phyloP scores from a whole-genome alignment of 2,888 invertebrate species.

The Eupithecia tripunctaria region DNA sequence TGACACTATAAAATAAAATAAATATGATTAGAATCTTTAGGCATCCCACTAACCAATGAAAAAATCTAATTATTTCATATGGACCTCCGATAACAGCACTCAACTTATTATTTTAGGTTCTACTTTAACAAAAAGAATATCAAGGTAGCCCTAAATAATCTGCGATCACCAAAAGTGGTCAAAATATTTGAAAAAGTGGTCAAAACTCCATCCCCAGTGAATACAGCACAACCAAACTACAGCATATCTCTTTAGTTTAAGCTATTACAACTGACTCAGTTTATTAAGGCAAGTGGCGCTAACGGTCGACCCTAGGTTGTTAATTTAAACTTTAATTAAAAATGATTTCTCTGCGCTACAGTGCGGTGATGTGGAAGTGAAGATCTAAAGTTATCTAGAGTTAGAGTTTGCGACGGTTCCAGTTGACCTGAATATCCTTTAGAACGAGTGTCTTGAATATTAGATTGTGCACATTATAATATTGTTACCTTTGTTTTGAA shows the following conservation, averaged over 20 bases:
- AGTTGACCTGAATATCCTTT: background rate
- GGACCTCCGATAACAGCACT: no score
- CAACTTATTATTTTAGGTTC: background rate
- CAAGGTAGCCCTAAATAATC: background rate
- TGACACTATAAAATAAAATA: no score
- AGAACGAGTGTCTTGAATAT: background rate
- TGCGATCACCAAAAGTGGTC: background rate
- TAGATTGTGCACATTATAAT: background rate
- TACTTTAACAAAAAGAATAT: background rate
- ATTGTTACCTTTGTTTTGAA: no score
- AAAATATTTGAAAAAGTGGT: background rate
- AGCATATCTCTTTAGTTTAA: constrained; percentile 10
- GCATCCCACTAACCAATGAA: no score
- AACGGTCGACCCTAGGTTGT: constrained; percentile 31
- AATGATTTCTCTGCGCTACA: constrained; percentile 39
- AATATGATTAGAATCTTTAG: no score
- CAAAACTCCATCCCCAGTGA: background rate
- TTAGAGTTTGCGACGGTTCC: background rate
- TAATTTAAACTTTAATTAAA: constrained; percentile 45
- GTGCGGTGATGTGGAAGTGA: constrained; percentile 22
- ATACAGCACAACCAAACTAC: background rate
- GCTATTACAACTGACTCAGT: constrained; percentile 22
- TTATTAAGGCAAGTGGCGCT: constrained; percentile 30
- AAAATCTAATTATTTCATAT: no score
- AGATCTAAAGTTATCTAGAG: constrained; percentile 8